phyloP scores from a whole-genome alignment of 2,113 vertebrate species.

The Dascyllus trimaculatus region DNA sequence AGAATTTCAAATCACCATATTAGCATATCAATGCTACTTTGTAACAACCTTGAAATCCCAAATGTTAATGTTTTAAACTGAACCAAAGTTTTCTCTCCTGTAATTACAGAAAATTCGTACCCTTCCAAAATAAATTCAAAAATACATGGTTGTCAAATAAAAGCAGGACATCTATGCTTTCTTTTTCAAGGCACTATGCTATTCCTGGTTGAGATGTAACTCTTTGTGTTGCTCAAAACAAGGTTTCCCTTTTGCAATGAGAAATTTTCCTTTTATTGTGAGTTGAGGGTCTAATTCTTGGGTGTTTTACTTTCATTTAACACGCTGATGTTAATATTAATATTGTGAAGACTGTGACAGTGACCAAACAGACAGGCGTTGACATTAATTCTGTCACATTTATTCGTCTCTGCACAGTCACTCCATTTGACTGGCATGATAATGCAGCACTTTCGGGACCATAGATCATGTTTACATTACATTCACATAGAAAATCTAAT shows the following conservation, averaged over 20 bases:
- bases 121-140: neutral
- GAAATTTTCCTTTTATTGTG: neutral
- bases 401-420: neutral
- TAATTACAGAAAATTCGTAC: neutral
- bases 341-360: neutral
- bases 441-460: conserved; percentile 14
- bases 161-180: neutral
- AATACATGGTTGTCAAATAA: neutral
- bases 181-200: neutral
- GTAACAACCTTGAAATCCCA: neutral
- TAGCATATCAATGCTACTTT: neutral
- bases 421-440: conserved; percentile 14
- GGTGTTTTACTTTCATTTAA: too few relatives aligned
- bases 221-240: neutral
- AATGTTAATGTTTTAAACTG: neutral
- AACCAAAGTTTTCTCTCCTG: neutral
- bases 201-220: neutral
- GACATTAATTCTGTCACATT: neutral
- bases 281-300: neutral
- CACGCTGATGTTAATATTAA: neutral
- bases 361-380: neutral
- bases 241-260: conserved; percentile 1
- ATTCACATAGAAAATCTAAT: conserved; percentile 11
- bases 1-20: conserved; percentile 11
- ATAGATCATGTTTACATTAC: conserved; percentile 14